These are phyloP conservation scores for Spermophilus dauricus DNA, from an alignment of 2,113 vertebrate genomes.

Conservation along the genomic window DNA sequence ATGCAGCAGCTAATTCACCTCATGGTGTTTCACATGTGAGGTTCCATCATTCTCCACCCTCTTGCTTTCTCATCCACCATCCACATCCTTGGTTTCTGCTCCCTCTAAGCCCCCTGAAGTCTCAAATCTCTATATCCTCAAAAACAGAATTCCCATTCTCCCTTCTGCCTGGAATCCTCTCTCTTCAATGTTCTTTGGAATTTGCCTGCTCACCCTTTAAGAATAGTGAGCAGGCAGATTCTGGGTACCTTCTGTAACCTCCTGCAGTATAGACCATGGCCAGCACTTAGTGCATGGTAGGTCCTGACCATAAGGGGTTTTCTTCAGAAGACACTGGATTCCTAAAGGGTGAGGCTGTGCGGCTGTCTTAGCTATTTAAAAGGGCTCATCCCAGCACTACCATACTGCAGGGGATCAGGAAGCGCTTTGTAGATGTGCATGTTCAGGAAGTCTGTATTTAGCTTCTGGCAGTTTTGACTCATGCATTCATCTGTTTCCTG, in stretches of 20 bases:
- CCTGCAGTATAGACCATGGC: not conserved
- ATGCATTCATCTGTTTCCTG: not conserved
- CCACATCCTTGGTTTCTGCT: not conserved
- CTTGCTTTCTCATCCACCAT: accelerated
- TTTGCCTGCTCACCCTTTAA: not conserved
- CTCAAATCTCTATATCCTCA: not conserved
- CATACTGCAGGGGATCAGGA: not conserved
- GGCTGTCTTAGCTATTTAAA: not conserved
- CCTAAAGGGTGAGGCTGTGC: not conserved
- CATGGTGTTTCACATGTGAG: not conserved
- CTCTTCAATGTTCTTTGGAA: not conserved
- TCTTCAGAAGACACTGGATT: not conserved
- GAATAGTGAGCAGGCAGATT: not conserved
- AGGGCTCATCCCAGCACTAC: not conserved
- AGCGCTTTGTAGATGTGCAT: not conserved
- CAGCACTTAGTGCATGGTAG: accelerated
- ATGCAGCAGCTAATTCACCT: not conserved
- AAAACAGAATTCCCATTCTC: accelerated
- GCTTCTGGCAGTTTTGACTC: not conserved
- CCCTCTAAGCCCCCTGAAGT: not conserved
- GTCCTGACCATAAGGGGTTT: too few relatives aligned
- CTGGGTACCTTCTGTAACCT: not conserved
- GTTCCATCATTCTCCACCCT: too few relatives aligned
- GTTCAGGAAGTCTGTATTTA: not conserved
- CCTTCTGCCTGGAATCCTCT: not conserved